Conservation (phyloP, 2,888 invertebrate species). For the Polymixis flavicincta region DNA sequence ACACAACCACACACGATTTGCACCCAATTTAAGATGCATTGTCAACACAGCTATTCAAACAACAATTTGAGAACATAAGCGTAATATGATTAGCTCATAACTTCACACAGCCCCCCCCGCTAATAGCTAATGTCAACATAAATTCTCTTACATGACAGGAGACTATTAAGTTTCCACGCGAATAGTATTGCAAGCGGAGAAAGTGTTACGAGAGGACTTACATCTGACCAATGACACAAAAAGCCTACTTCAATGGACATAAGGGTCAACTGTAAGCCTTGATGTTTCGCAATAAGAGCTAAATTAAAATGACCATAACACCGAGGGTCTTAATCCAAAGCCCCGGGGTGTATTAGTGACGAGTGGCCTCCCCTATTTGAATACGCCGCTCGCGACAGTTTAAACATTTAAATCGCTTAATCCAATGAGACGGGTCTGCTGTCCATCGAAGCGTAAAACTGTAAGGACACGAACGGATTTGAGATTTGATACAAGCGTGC, state of each 20-base stretch:
- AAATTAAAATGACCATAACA: slow-evolving; percentile 56
- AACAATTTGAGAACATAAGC: slow-evolving; percentile 45
- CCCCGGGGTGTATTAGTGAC: slow-evolving; percentile 76
- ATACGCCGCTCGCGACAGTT: slow-evolving; percentile 78
- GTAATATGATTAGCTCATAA: slow-evolving; percentile 45
- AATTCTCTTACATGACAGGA: slow-evolving; percentile 57
- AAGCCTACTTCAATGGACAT: slow-evolving; percentile 62
- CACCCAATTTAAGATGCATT: slow-evolving; percentile 53
- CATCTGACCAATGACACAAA: slow-evolving; percentile 68
- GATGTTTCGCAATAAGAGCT: slow-evolving; percentile 63
- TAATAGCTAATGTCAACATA: slow-evolving; percentile 65
- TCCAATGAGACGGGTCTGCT: slow-evolving; percentile 83
- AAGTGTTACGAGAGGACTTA: slow-evolving; percentile 70
- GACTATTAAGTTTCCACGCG: slow-evolving; percentile 61
- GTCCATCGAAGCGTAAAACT: slow-evolving; percentile 78
- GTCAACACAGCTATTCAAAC: slow-evolving; percentile 65
- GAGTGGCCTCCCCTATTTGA: slow-evolving; percentile 80
- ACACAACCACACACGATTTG: slow-evolving; percentile 48
- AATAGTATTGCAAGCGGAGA: slow-evolving; percentile 60
- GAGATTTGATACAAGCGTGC: slow-evolving; percentile 38
- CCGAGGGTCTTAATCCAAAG: slow-evolving; percentile 59
- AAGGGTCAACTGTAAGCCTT: slow-evolving; percentile 63
- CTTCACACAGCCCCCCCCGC: slow-evolving; percentile 49
- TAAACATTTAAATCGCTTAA: slow-evolving; percentile 86
- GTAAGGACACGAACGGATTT: slow-evolving; percentile 69